Evolutionary conservation across 2,113 vertebrate genomes (phyloP), one percentile per base, ranked within the genome.

Genomic region (Melanerpes formicivorus): DNA sequence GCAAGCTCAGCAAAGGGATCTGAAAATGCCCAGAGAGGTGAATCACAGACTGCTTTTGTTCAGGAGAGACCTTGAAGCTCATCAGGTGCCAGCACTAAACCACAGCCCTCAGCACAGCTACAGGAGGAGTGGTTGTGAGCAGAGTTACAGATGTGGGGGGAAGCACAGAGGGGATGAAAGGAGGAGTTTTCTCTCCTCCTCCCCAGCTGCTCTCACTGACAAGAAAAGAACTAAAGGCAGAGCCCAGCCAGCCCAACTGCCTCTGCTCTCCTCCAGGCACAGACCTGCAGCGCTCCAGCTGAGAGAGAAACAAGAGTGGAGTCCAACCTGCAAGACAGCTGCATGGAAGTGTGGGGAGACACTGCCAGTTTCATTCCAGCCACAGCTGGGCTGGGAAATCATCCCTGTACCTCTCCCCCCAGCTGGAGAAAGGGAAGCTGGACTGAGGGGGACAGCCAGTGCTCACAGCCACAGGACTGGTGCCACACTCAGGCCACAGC

Each of bases 231-330:
- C 3, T 50, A 21, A 19, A 50, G 48, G 5, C 0, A 15, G 3
- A 71, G 9, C 22, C 26, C 9, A 3, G 4, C 14, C 5, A 8
- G 58, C 42, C 8, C 13, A 52, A 0, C 3, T 18, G 21, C 25
- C n/a, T 46, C 18, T 60, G 48, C 46, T 66, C 48, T 62, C 26
- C 60, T 73, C 42, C 66, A 56, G 70, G 40, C 58, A 32, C 1
- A 6, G 67, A 23, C 50, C 78, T 67, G 30, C 48, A 55, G 44
- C 2, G 40, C 19, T 58, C 44, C 17, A 25, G 54, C 72, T 46
- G 3, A 11, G 40, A 55, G n/a, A 87, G 74, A 58, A 84, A 58
- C 18, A 46, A 66, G 9, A n/a, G 54, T 2, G 16, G 1, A 42
- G 54, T 79, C 78, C 81, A 66, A 85, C 21, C 3, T 8, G 11